Evolutionary conservation across 2,797 vertebrate genomes (phyloP).

Genomic region (Enteromius treurensis): DNA sequence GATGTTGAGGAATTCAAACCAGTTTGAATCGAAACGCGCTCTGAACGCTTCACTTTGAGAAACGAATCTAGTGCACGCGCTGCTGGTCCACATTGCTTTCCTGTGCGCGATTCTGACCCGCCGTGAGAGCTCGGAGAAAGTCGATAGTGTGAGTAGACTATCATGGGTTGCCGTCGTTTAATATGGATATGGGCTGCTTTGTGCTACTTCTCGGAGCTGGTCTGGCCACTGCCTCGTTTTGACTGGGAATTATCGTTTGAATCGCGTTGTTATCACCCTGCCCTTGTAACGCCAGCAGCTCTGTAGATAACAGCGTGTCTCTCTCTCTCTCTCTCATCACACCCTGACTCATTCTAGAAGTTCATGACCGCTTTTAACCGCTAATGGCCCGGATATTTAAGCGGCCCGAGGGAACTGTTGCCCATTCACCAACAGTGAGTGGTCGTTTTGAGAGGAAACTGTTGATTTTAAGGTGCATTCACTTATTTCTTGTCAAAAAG

Average conservation of each 20-base stretch:
- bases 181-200: neutral
- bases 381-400: constrained; percentile 11
- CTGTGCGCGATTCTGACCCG: too few relatives aligned
- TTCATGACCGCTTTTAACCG: constrained; percentile 9
- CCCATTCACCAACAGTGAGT: neutral
- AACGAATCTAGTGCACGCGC: neutral
- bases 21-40: neutral
- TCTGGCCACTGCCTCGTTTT: neutral
- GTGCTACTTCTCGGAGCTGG: neutral
- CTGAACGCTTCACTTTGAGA: neutral
- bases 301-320: constrained; percentile 21
- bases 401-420: constrained; percentile 4
- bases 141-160: constrained; percentile 8
- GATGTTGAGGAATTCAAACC: constrained; percentile 8
- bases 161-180: neutral
- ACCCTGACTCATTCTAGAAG: constrained; percentile 4
- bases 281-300: constrained; percentile 15
- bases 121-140: neutral
- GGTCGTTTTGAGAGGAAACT: neutral
- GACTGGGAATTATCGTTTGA: constrained; percentile 13
- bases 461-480: neutral
- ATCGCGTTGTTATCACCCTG: constrained; percentile 15
- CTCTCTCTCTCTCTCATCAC: constrained; percentile 19
- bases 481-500: neutral
- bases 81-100: neutral